Evolutionary conservation across 2,797 vertebrate genomes (phyloP).

Genomic region (Xiphophorus birchmanni): DNA sequence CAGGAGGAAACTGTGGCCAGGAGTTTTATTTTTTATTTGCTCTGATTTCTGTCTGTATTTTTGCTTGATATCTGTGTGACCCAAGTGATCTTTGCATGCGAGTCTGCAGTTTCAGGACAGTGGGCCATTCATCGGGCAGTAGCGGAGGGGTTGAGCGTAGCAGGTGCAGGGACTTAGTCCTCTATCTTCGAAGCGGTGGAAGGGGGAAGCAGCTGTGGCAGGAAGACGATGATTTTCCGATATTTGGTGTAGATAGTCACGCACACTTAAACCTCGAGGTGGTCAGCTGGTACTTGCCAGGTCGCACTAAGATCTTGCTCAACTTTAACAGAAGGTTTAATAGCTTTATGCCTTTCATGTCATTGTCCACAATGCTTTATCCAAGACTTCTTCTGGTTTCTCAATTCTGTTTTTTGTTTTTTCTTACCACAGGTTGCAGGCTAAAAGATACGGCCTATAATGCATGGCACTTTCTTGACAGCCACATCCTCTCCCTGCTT

Average conservation of each 20-base stretch:
- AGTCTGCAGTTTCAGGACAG: conserved; percentile 58
- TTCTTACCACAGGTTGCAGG: conserved; percentile 67
- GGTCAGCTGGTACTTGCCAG: conserved; percentile 18
- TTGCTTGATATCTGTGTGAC: conserved; percentile 40
- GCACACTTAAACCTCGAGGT: conserved; percentile 36
- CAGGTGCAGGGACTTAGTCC: conserved; percentile 66
- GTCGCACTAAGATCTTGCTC: conserved; percentile 9
- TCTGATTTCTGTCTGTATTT: conserved; percentile 45
- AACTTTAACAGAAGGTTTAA: background rate
- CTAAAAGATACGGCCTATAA: conserved; percentile 64
- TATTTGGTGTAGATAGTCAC: conserved; percentile 40
- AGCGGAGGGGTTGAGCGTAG: conserved; percentile 47
- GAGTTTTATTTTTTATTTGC: conserved; percentile 44
- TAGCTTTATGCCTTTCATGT: conserved; percentile 9
- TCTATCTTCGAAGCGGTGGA: conserved; percentile 26
- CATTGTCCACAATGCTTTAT: background rate
- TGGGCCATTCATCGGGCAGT: conserved; percentile 59
- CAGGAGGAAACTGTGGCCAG: background rate
- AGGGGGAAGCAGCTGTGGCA: conserved; percentile 50
- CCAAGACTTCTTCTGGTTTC: background rate
- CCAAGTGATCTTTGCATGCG: conserved; percentile 42
- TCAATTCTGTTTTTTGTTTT: conserved; percentile 4
- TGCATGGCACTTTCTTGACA: conserved; percentile 63
- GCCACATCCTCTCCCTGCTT: conserved; percentile 74
- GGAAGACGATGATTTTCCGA: conserved; percentile 48